Conservation (phyloP, 2,888 invertebrate species). For the Euzetes globulus region DNA sequence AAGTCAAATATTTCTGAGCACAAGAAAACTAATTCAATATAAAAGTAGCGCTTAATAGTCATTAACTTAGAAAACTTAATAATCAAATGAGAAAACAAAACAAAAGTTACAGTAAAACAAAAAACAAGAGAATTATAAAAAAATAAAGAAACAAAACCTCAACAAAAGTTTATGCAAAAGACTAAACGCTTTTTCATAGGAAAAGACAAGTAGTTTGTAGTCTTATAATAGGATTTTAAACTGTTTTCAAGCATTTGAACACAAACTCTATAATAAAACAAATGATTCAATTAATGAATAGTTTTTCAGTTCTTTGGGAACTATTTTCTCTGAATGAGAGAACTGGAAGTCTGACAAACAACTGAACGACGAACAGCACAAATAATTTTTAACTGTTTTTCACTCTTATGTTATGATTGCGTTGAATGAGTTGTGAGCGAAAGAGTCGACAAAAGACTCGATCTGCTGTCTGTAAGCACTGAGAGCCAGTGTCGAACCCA, state of each 20-base stretch:
- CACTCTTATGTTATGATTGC: background rate
- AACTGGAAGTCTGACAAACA: background rate
- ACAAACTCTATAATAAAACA: no score
- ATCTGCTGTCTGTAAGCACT: no score
- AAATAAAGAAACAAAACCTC: background rate
- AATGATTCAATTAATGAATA: background rate
- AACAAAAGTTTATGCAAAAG: background rate
- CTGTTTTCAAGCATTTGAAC: background rate
- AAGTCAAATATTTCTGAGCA: no score
- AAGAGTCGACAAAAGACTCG: background rate
- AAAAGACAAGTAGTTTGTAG: background rate
- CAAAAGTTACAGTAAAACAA: background rate
- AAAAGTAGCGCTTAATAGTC: background rate
- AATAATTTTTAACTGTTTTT: background rate
- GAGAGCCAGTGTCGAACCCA: constrained; percentile 7
- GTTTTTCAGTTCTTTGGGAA: background rate
- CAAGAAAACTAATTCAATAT: no score
- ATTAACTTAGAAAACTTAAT: background rate
- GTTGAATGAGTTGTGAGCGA: background rate
- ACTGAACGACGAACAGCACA: background rate
- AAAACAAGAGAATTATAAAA: background rate
- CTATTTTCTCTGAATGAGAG: background rate
- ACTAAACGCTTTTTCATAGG: background rate
- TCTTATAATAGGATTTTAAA: background rate
- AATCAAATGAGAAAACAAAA: background rate